Evolutionary conservation across 2,888 invertebrate species (phyloP), one percentile per base, ranked within the genome.

Genomic region (Carterocephalus palaemon): DNA sequence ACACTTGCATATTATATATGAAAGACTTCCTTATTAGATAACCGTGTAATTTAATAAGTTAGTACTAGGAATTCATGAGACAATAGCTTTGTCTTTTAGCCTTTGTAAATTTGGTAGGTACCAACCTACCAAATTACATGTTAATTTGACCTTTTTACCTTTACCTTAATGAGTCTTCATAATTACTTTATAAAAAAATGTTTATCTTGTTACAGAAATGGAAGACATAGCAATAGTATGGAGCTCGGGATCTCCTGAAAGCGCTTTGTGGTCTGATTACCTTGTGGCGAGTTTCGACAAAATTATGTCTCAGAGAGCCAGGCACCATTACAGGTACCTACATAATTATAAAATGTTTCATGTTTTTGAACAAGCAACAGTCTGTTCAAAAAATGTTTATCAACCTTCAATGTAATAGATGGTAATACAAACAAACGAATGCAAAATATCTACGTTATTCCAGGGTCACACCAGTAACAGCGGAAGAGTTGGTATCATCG

Each of bases 221-320:
- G 94, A 94, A 77, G 95, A 95, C 70, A 94, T 95, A 53, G 88
- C 95, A 47, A 93, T 95, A 65, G 83, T 95, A 48, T 94, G 93
- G 67, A 91, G 93, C 60, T 92, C 91, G 47, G 91, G 91, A 48
- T 94, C 94, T 58, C 92, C 93, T 37, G 92, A 93, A 55, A 93
- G 95, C 50, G 89, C 90, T 13, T 76, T 94, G 39, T 94, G 95
- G 93, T 93, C 93, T 9, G 92, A 93, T 67, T 95, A 94, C 74
- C 90, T 95, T 56, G 91, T 91, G 33, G 92, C 92, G 43, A 94
- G 94, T 75, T 95, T 95, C 75, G 93, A 94, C 71, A 93, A 94
- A 79, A 93, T 94, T 57, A 93, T 93, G 82, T 92, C 92, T 51
- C 93, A 94, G 67, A 90, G 93, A 64, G 93, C 93, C 49, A 89